These are phyloP conservation scores for Epinephelus awoara DNA, from an alignment of 2,797 vertebrate species.

Conservation along the genomic window DNA sequence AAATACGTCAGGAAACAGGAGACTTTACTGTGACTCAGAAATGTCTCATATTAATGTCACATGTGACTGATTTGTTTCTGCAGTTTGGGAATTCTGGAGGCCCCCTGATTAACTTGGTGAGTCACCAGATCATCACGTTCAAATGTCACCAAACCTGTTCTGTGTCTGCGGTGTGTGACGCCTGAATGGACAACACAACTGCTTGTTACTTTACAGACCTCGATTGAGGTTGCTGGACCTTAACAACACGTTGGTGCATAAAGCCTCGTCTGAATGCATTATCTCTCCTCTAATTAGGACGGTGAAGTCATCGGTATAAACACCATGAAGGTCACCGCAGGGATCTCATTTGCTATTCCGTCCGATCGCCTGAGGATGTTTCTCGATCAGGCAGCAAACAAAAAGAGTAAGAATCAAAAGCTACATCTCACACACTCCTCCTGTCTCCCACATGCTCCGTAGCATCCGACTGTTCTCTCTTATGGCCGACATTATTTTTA, in stretches of 20 bases:
- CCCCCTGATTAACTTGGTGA: slow-evolving; percentile 96
- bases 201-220: background rate
- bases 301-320: slow-evolving; percentile 98
- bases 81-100: slow-evolving; percentile 98
- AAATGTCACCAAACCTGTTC: slow-evolving; percentile 5
- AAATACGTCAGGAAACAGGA: background rate
- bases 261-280: background rate
- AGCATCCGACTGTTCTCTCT: background rate
- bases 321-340: slow-evolving; percentile 97
- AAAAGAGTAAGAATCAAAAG: slow-evolving; percentile 78
- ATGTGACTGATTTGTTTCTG: slow-evolving; percentile 48
- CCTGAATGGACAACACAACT: background rate
- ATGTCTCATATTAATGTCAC: background rate
- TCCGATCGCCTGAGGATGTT: slow-evolving; percentile 92
- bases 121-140: slow-evolving; percentile 62
- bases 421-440: background rate
- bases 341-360: slow-evolving; percentile 98
- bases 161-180: background rate
- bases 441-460: background rate
- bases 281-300: slow-evolving; percentile 83
- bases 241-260: background rate
- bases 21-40: slow-evolving; percentile 5
- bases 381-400: slow-evolving; percentile 88
- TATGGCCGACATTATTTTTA: background rate
- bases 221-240: background rate